These are phyloP conservation scores for Ictalurus punctatus DNA, from an alignment of 2,113 vertebrate genomes.

Conservation along the genomic window DNA sequence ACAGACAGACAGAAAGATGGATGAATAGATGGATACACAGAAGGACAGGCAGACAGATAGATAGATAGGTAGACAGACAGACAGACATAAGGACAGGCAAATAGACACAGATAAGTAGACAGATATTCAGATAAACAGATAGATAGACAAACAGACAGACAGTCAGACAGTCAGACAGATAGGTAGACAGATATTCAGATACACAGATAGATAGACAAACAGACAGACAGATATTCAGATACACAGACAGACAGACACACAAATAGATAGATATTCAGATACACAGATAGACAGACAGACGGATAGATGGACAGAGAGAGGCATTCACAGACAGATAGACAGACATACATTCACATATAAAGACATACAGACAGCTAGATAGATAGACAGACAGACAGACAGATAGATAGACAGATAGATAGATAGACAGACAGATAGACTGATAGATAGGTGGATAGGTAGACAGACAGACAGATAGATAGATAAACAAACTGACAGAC, in stretches of 20 bases:
- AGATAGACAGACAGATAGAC: not conserved
- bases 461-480: constrained; percentile 24
- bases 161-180: not conserved
- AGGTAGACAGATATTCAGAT: not conserved
- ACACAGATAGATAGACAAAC: constrained; percentile 15
- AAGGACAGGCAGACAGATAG: constrained; percentile 7
- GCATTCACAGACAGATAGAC: not conserved
- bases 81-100: constrained; percentile 12
- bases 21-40: not conserved
- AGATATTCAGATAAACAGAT: constrained; percentile 6
- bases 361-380: not conserved
- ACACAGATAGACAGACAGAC: constrained; percentile 25
- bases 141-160: not conserved
- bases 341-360: not conserved
- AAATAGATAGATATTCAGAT: constrained; percentile 25
- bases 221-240: not conserved
- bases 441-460: constrained; percentile 20
- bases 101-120: not conserved
- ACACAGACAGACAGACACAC: not conserved
- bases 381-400: not conserved
- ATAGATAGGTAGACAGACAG: constrained; percentile 9
- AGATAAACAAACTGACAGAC: constrained; percentile 1
- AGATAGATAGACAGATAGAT: constrained; percentile 18
- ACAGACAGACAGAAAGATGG: constrained; percentile 26
- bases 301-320: not conserved